Conservation (phyloP, 2,113 vertebrate species). For the Mus spicilegus region DNA sequence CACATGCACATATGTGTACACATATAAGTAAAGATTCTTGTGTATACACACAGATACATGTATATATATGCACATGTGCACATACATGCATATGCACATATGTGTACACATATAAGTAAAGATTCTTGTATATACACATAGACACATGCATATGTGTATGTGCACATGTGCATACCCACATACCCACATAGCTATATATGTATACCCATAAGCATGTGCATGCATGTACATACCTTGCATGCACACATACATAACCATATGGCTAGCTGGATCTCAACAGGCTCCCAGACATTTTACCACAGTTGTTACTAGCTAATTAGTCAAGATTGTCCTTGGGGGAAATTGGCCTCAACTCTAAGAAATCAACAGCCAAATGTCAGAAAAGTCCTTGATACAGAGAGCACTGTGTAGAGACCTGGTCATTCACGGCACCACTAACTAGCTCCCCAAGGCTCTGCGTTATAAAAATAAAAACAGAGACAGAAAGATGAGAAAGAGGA, state of each 20-base stretch:
- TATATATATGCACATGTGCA: too few species aligned
- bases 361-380: not conserved
- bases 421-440: not conserved
- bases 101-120: not conserved
- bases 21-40: too few species aligned
- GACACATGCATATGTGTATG: not conserved
- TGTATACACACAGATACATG: too few species aligned
- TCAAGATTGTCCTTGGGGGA: not conserved
- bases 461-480: fast-evolving
- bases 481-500: not conserved
- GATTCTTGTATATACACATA: not conserved
- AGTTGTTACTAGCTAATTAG: too few species aligned
- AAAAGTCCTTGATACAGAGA: not conserved
- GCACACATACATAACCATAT: too few species aligned
- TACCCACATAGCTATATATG: not conserved
- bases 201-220: not conserved
- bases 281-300: not conserved
- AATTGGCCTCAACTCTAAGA: not conserved
- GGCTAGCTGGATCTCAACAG: not conserved
- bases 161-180: not conserved
- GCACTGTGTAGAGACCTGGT: not conserved
- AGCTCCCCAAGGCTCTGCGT: not conserved
- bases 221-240: not conserved
- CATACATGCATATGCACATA: not conserved
- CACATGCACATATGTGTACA: too few species aligned